These are phyloP conservation scores for Chaetoderma sp. DNA, from an alignment of 2,888 invertebrate genomes.

Conservation along the genomic window DNA sequence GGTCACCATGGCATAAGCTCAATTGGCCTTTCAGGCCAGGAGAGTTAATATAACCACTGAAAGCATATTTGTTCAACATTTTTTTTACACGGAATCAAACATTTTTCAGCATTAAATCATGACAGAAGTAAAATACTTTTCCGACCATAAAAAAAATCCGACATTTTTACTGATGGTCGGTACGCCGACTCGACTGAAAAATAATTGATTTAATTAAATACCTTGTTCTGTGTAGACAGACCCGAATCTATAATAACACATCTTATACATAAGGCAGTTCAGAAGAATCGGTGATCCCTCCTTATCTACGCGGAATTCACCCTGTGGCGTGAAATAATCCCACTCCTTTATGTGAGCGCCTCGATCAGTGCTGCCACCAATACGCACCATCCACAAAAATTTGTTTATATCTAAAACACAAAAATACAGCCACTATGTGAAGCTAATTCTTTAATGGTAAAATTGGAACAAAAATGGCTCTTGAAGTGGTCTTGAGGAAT, in stretches of 20 bases:
- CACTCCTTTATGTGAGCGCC: slow-evolving; percentile 96
- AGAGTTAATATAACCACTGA: too few species aligned
- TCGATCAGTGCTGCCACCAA: slow-evolving; percentile 94
- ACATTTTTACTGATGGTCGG: too few species aligned
- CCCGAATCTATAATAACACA: slow-evolving; percentile 98
- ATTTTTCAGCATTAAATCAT: too few species aligned
- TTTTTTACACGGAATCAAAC: too few species aligned
- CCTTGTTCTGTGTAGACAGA: slow-evolving; percentile 95
- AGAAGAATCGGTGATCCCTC: slow-evolving; percentile 91
- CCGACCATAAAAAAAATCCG: too few species aligned
- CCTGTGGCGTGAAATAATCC: slow-evolving; percentile 94
- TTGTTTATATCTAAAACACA: slow-evolving; percentile 89
- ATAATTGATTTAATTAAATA: too few species aligned
- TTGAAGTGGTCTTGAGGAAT: too few species aligned
- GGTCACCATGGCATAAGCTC: too few species aligned
- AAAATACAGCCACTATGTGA: slow-evolving; percentile 9
- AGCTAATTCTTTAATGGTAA: neutral
- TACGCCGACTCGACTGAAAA: too few species aligned
- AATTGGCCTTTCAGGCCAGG: too few species aligned
- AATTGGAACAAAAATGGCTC: slow-evolving; percentile 19
- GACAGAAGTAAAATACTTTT: too few species aligned
- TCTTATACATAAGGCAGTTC: slow-evolving; percentile 99
- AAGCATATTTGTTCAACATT: too few species aligned
- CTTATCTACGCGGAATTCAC: slow-evolving; percentile 96
- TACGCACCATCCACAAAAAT: slow-evolving; percentile 99